A percentile compares a stretch with the other conserved stretches of the same genome.
Evolutionary conservation across 2,113 vertebrate species (phyloP).

Genomic region (Spilogale gracilis): DNA sequence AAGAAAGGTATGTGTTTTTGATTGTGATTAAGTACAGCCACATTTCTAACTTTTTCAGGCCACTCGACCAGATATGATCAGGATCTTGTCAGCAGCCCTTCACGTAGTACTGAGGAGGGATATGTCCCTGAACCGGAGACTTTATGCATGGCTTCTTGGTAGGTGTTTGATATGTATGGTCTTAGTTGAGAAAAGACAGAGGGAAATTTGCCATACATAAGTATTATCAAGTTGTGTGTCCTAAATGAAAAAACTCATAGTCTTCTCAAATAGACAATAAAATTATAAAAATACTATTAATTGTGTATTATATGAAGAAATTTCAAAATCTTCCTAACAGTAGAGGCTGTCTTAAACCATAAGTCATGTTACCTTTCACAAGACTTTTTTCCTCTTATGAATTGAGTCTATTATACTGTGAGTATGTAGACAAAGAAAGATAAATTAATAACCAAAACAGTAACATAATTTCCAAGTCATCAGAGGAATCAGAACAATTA

Average conservation of each 20-base stretch:
- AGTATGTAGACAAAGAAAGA: not conserved
- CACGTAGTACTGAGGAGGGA: conserved; percentile 98
- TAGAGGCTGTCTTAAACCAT: conserved; percentile 44
- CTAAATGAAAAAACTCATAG: conserved; percentile 4
- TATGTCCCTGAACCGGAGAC: conserved; percentile 98
- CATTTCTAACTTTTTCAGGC: conserved; percentile 89
- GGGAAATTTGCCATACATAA: not conserved
- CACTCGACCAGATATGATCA: conserved; percentile 97
- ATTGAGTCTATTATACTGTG: not conserved
- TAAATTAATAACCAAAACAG: conserved; percentile 54
- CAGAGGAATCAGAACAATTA: not conserved
- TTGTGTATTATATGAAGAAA: conserved; percentile 38
- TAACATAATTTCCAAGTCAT: conserved; percentile 6
- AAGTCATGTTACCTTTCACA: not conserved
- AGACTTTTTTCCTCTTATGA: not conserved
- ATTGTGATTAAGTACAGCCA: not conserved
- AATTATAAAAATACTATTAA: not conserved
- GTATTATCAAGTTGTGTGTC: conserved; percentile 42
- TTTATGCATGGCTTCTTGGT: conserved; percentile 99
- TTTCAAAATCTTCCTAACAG: conserved; percentile 21
- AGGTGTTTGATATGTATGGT: conserved; percentile 77
- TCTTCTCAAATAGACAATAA: not conserved
- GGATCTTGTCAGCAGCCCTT: conserved; percentile 97
- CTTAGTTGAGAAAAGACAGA: not conserved
- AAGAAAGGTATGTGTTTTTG: not conserved